Evolutionary conservation across 2,888 invertebrate genomes (phyloP).

Genomic region (Melanargia galathea): DNA sequence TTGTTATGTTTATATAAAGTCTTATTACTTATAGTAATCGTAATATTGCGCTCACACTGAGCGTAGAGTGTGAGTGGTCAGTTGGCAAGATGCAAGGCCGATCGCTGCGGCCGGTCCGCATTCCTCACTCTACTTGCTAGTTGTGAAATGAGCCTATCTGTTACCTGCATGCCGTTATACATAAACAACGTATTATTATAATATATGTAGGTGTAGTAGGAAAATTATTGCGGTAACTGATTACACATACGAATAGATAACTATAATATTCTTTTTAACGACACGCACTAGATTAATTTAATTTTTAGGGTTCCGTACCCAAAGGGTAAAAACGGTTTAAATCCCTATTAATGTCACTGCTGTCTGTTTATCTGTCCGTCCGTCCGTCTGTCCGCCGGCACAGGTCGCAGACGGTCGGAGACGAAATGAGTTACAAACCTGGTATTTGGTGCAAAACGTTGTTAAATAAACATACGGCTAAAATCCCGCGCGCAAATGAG

Average conservation of each 20-base stretch:
- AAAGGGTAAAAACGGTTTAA: no score
- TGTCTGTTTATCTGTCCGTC: no score
- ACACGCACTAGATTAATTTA: no score
- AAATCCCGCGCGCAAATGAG: no score
- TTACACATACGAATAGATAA: neutral
- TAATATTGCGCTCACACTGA: slow-evolving; percentile 40
- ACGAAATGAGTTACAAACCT: no score
- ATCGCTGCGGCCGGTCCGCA: slow-evolving; percentile 65
- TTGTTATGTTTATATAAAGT: slow-evolving; percentile 32
- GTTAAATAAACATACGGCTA: no score
- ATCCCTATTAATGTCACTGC: no score
- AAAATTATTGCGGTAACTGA: neutral
- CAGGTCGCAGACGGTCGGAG: no score
- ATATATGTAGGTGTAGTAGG: slow-evolving; percentile 20
- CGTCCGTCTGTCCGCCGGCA: no score
- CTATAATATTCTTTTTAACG: no score
- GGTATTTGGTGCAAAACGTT: no score
- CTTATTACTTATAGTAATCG: slow-evolving; percentile 30
- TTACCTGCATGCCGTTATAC: slow-evolving; percentile 57
- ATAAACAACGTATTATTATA: slow-evolving; percentile 43
- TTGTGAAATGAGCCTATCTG: slow-evolving; percentile 75
- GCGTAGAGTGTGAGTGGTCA: slow-evolving; percentile 66
- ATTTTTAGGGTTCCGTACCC: no score
- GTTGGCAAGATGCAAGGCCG: slow-evolving; percentile 78
- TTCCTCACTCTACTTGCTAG: slow-evolving; percentile 69